phyloP scores from a whole-genome alignment of 2,888 invertebrate genomes.

The Hesperia comma region DNA sequence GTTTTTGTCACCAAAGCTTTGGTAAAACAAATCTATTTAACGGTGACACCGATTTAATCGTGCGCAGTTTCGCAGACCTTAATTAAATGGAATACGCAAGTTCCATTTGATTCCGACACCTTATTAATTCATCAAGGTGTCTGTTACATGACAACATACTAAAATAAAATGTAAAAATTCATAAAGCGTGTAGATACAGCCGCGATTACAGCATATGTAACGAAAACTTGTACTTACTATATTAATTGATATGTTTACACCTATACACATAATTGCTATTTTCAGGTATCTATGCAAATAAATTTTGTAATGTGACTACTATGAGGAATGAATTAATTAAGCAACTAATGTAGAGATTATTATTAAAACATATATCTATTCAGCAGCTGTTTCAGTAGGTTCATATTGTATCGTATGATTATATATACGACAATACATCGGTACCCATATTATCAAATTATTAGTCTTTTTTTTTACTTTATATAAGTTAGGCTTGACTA shows the following conservation, averaged over 20 bases:
- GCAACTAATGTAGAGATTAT: too few species aligned
- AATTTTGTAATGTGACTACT: slow-evolving; percentile 1
- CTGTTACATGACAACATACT: neutral
- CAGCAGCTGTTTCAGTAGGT: too few species aligned
- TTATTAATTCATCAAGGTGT: neutral
- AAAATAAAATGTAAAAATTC: slow-evolving; percentile 1
- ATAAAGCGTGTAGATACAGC: slow-evolving; percentile 1
- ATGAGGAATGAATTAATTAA: too few species aligned
- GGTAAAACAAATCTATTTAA: neutral
- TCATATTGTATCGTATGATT: too few species aligned
- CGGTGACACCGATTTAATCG: neutral
- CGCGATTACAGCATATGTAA: neutral
- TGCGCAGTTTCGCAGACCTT: neutral
- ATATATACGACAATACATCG: too few species aligned
- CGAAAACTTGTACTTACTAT: neutral
- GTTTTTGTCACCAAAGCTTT: neutral
- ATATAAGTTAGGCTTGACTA: too few species aligned
- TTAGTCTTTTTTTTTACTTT: too few species aligned
- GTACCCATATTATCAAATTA: too few species aligned
- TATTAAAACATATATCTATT: too few species aligned
- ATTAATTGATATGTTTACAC: neutral
- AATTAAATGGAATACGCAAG: neutral
- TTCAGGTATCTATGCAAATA: neutral
- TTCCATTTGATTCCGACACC: neutral
- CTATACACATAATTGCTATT: neutral